phyloP scores from a whole-genome alignment of 2,888 invertebrate species.

The Strigamia maritima region DNA sequence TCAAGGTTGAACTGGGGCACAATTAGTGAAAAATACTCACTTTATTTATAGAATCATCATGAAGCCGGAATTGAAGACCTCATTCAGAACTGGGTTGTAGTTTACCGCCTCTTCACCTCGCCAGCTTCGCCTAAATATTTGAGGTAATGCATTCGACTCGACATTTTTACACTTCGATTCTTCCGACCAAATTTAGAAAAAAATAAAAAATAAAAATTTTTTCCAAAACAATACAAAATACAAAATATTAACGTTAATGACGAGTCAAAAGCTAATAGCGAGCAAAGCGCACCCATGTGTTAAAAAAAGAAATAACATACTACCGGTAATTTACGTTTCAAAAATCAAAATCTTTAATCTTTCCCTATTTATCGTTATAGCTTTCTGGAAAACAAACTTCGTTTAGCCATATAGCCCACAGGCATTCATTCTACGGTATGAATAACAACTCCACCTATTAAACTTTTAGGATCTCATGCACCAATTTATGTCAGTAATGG shows the following conservation, averaged over 20 bases:
- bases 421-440: not conserved
- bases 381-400: not conserved
- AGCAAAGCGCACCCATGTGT: too few relatives aligned
- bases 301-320: too few relatives aligned
- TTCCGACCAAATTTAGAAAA: too few relatives aligned
- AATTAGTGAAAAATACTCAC: not conserved
- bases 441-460: conserved; percentile 10
- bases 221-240: too few relatives aligned
- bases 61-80: conserved; percentile 5
- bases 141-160: not conserved
- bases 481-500: conserved; percentile 15
- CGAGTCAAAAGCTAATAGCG: too few relatives aligned
- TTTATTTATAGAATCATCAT: not conserved
- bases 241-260: too few relatives aligned
- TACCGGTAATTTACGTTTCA: too few relatives aligned
- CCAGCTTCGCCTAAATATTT: not conserved
- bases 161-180: too few relatives aligned
- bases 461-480: not conserved
- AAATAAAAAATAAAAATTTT: too few relatives aligned
- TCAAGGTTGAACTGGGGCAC: not conserved
- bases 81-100: conserved; percentile 5
- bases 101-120: conserved; percentile 10
- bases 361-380: not conserved
- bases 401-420: too few relatives aligned
- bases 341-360: too few relatives aligned